Base-by-base conservation (phyloP, 2,797 vertebrate species). In the Epinephelus malabaricus region DNA sequence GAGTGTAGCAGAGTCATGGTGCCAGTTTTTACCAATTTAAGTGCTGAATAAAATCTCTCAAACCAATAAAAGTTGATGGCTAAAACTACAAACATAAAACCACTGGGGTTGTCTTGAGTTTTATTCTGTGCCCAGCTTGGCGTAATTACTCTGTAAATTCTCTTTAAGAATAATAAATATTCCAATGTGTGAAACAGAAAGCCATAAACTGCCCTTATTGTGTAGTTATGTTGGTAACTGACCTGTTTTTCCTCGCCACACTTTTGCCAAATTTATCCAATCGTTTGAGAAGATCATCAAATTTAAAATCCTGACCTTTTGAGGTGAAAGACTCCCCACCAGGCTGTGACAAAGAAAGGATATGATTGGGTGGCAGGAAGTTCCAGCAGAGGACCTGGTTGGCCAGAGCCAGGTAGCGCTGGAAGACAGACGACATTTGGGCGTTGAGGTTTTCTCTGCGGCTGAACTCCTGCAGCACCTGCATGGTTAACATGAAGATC, bases 361-460 rank as follows among this genome's bases (percentile, higher is more conserved):
- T 99, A 99, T 99, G 93, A 95, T 99, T 99, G 70, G 98, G 98
- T 83, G 98, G 98, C 88, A 99, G 95, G 92, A 99, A 99, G 94
- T 99, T 99, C 98, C 98, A 99, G 94, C 98, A 99, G 93, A 99
- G 96, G 84, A 99, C 97, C 91, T 99, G 98, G 94, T 99, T 99
- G 91, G 96, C 95, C 71, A 96, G 91, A 40, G 95, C 85, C 86
- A 96, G 85, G 89, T 96, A 99, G 65, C 98, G 97, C 93, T 99
- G 98, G 95, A 99, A 99, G 83, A 99, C 98, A 0, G 96, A 98
- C 40, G 98, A 99, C 98, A 99, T 97, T 91, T 99, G 98, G 75
- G 98, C 98, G 49, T 86, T 99, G 83, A 99, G 97, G 94, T 97
- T 98, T 86, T 99, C 98, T 65, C 97, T 93, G 78, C 97, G 95